Evolutionary conservation across 2,888 invertebrate species (phyloP).

Genomic region (Leptopterna dolabrata): DNA sequence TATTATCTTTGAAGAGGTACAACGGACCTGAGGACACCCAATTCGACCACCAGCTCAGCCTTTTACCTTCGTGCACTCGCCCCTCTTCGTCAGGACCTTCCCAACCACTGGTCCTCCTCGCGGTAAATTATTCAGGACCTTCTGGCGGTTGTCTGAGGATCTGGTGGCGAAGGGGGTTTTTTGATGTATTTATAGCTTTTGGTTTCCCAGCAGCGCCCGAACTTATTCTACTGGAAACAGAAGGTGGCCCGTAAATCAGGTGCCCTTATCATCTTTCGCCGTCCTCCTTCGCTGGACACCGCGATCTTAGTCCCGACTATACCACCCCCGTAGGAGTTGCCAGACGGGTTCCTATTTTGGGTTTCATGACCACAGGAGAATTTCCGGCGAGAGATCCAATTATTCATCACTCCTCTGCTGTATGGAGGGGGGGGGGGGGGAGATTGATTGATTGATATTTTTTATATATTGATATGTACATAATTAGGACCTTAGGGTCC

Average conservation of each 20-base stretch:
- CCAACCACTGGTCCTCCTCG: not conserved
- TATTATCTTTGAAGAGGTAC: no score
- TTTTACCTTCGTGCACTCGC: not conserved
- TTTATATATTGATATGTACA: no score
- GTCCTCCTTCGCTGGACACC: not conserved
- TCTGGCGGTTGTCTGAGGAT: not conserved
- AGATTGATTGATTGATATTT: no score
- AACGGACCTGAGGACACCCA: no score
- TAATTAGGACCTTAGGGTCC: no score
- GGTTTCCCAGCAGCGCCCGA: slow-evolving; percentile 2
- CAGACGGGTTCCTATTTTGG: not conserved
- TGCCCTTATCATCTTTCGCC: not conserved
- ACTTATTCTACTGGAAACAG: not conserved
- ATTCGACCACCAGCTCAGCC: not conserved
- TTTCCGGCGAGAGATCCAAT: no score
- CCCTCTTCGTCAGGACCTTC: not conserved
- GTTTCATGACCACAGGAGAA: no score
- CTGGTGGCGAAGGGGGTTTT: not conserved
- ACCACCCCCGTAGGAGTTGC: not conserved
- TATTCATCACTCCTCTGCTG: no score
- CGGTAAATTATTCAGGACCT: not conserved
- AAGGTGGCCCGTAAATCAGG: not conserved
- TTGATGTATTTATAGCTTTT: not conserved
- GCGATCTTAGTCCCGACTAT: not conserved
- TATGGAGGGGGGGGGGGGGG: no score